Base-by-base conservation (phyloP, 2,797 vertebrate species). In the Hoplostethus mediterraneus region DNA sequence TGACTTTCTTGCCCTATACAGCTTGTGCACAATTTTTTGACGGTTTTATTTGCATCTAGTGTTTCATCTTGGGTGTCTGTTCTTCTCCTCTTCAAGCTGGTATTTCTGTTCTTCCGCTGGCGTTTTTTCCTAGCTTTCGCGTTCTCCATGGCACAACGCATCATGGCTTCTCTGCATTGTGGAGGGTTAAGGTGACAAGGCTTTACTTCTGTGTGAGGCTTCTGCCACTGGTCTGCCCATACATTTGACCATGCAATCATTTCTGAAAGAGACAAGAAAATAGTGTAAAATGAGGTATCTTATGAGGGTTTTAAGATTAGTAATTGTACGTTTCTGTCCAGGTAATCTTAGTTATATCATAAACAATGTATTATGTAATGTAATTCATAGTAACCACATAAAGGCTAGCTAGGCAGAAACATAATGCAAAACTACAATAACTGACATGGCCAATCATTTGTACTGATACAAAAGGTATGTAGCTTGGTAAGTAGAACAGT, bases 91-190 rank as follows among this genome's bases (percentile, higher is more conserved):
- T 85, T 89, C 11, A 45, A 28, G 21, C 45, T 60, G 11, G 2
- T 0, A 0, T 21, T 4, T 0, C 7, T n/a, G 0, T 33, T 31
- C 38, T 67, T 68, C 38, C 72, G 72, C 5, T 78, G 81, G 3
- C 4, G 66, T 40, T 63, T 89, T 54, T 77, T 90, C 33, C 60
- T 45, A 9, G 54, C 47, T 67, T 55, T 67, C 2, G 68, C 1
- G 0, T 36, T 71, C 48, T 84, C 85, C 77, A 73, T 48, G 2
- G 67, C 11, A 0, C n/a, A 21, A 6, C 81, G 70, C 63, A 75
- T 60, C 79, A 73, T 70, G 13, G 58, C 7, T 45, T 73, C 85
- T 62, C 83, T 77, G 36, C 67, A 84, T 84, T 89, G 42, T 45
- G 73, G 9, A 89, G 47, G 38, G 84, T 0, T 69, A 80, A 14